A percentile compares a stretch with the other conserved stretches of the same genome.
phyloP scores from a whole-genome alignment of 2,113 vertebrate species.

The Trachemys scripta region DNA sequence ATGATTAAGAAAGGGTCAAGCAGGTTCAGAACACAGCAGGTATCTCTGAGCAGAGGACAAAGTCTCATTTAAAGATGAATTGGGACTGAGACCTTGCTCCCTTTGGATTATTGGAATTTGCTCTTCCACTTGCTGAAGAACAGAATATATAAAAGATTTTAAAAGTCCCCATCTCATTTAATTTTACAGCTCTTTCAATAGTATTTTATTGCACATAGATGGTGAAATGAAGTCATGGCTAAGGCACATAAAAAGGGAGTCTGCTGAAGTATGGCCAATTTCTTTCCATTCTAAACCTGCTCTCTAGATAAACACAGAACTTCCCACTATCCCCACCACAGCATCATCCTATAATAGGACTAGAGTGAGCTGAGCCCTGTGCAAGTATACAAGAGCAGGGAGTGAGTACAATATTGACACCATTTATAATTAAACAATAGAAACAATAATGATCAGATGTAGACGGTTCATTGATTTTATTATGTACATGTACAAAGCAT shows the following conservation, averaged over 20 bases:
- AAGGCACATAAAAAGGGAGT: neutral
- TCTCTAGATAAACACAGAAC: neutral
- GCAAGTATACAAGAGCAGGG: neutral
- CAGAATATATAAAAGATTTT: fast-evolving
- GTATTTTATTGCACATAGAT: neutral
- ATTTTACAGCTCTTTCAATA: neutral
- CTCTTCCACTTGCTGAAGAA: neutral
- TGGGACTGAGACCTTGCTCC: neutral
- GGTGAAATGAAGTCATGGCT: neutral
- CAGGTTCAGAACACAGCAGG: neutral
- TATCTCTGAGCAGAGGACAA: neutral
- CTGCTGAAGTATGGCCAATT: neutral
- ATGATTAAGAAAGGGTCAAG: neutral
- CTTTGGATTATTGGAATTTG: neutral
- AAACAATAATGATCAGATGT: conserved; percentile 29
- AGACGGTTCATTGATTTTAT: conserved; percentile 44
- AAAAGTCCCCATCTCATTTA: neutral
- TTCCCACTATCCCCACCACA: neutral
- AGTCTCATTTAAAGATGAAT: neutral
- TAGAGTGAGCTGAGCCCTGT: fast-evolving
- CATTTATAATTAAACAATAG: conserved; percentile 29
- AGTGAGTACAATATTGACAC: neutral
- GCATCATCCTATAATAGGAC: neutral
- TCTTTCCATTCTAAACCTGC: neutral
- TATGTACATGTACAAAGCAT: conserved; percentile 33